Percentiles rank a stretch among this genome's conserved stretches.
Evolutionary conservation across 35 echinoderm and acorn worm genomes (phyloP).

Genomic region (Chiridota heheva): DNA sequence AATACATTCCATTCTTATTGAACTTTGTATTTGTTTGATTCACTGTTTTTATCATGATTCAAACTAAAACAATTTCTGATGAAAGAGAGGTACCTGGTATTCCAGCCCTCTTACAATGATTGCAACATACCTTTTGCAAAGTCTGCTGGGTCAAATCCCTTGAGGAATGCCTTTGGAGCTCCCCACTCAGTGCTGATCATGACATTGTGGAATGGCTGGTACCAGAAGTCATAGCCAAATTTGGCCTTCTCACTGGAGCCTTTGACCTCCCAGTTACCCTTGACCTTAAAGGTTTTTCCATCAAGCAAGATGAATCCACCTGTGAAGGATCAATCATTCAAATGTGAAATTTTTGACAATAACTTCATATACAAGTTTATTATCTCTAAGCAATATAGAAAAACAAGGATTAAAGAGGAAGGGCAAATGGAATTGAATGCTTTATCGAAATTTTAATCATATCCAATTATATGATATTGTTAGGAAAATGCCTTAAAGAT

Average conservation of each 20-base stretch:
- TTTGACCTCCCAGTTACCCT: constrained; percentile 91
- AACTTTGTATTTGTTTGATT: too few species aligned
- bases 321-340: constrained; percentile 10
- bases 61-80: too few species aligned
- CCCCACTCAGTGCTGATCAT: constrained; percentile 99
- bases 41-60: too few species aligned
- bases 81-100: too few species aligned
- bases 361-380: neutral
- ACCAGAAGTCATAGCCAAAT: constrained; percentile 97
- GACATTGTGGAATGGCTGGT: constrained; percentile 95
- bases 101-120: too few species aligned
- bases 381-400: neutral
- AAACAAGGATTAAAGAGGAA: neutral
- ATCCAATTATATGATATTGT: too few species aligned
- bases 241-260: constrained; percentile 28
- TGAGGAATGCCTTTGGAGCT: constrained; percentile 93
- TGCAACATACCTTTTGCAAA: constrained; percentile 76
- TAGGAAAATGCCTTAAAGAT: too few species aligned
- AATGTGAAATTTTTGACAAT: neutral
- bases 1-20: too few species aligned
- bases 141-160: constrained; percentile 91
- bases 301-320: constrained; percentile 91
- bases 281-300: constrained; percentile 80
- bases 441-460: neutral
- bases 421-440: neutral